Evolutionary conservation across 64 coral and sea anemone species (phyloP).

Genomic region (Montipora foliosa): DNA sequence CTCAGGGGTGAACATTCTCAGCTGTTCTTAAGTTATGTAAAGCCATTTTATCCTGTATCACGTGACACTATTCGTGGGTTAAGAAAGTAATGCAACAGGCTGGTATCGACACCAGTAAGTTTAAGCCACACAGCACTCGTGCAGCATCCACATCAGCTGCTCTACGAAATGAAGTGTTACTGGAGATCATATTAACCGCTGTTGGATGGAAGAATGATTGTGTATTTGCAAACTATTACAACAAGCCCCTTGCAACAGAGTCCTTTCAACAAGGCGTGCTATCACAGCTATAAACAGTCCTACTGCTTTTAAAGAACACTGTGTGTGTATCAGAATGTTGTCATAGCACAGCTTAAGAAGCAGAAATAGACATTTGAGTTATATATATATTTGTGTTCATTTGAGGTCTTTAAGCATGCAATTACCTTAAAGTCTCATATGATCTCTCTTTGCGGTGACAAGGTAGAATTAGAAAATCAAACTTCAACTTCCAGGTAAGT

Average conservation of each 20-base stretch:
- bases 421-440: neutral
- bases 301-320: neutral
- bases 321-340: neutral
- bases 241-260: neutral
- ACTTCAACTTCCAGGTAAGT: too few relatives aligned
- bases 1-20: too few relatives aligned
- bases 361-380: too few relatives aligned
- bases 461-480: neutral
- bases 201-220: slow-evolving; percentile 11
- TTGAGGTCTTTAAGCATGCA: too few relatives aligned
- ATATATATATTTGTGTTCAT: too few relatives aligned
- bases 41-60: slow-evolving; percentile 58
- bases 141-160: neutral
- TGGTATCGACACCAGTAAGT: neutral
- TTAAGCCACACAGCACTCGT: neutral
- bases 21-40: slow-evolving; percentile 63
- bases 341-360: too few relatives aligned
- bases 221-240: slow-evolving; percentile 22
- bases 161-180: neutral
- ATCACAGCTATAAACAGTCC: neutral
- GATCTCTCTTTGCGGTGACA: neutral
- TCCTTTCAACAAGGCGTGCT: neutral
- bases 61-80: slow-evolving; percentile 32
- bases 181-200: neutral
- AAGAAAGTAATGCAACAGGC: neutral